Evolutionary conservation across 2,113 vertebrate genomes (phyloP).

Genomic region (Tachuris rubrigastra): DNA sequence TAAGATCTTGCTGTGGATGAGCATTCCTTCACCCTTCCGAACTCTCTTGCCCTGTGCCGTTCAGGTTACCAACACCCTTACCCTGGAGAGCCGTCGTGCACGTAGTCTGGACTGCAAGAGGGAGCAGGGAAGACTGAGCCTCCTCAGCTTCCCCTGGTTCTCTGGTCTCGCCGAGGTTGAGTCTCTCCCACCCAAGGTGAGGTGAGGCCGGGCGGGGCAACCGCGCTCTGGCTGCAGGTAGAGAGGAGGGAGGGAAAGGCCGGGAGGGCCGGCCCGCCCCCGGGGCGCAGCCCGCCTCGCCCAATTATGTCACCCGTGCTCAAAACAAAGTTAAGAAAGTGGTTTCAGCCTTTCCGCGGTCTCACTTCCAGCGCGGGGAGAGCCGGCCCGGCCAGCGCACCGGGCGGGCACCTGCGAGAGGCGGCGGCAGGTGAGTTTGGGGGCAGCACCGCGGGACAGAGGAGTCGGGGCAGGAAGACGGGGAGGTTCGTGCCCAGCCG

Average conservation of each 20-base stretch:
- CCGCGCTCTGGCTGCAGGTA: not conserved
- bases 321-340: not conserved
- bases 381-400: not conserved
- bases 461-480: no score
- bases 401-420: no score
- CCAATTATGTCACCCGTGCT: not conserved
- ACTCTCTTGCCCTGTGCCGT: rapidly evolving
- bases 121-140: no score
- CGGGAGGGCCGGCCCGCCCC: not conserved
- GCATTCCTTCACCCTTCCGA: no score
- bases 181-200: no score
- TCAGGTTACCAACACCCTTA: not conserved
- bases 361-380: not conserved
- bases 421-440: not conserved
- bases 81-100: rapidly evolving
- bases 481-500: not conserved
- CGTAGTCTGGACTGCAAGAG: not conserved
- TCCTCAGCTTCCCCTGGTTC: not conserved
- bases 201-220: not conserved
- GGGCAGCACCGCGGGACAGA: rapidly evolving
- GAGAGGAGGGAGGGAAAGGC: not conserved
- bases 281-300: not conserved
- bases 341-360: not conserved
- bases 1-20: not conserved
- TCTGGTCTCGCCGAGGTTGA: not conserved